Conservation (phyloP, 2,888 invertebrate species). For the Petrolisthes manimaculis region DNA sequence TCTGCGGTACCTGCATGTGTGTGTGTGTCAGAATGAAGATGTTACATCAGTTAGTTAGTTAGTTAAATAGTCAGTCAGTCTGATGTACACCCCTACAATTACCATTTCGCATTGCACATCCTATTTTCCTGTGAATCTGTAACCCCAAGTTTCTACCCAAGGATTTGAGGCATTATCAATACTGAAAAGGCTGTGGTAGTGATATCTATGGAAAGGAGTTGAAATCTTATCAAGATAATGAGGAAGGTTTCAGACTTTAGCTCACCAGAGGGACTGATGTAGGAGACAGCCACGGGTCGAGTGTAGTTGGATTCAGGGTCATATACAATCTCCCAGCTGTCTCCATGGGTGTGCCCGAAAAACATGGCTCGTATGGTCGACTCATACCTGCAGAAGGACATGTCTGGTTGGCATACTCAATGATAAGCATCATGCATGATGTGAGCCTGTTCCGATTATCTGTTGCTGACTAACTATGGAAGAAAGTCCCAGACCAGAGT, state of each 20-base stretch:
- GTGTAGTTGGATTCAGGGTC: constrained; percentile 67
- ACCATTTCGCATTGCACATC: too few relatives aligned
- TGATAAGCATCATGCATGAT: too few relatives aligned
- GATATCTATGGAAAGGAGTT: constrained; percentile 70
- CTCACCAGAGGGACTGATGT: constrained; percentile 70
- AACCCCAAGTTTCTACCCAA: too few relatives aligned
- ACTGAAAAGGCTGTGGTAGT: constrained; percentile 69
- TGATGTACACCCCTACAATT: too few relatives aligned
- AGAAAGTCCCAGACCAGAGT: too few relatives aligned
- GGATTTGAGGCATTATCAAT: too few relatives aligned
- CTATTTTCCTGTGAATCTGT: too few relatives aligned
- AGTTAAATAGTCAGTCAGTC: too few relatives aligned
- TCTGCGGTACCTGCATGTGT: constrained; percentile 29
- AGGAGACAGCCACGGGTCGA: constrained; percentile 70
- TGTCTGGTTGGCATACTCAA: background rate
- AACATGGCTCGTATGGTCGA: constrained; percentile 70
- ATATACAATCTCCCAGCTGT: constrained; percentile 70
- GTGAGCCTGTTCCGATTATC: too few relatives aligned
- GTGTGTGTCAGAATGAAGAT: background rate
- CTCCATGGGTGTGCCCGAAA: constrained; percentile 71
- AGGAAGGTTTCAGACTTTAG: background rate
- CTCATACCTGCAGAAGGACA: constrained; percentile 69
- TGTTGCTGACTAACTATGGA: too few relatives aligned
- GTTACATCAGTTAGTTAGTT: too few relatives aligned
- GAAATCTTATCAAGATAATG: background rate